Evolutionary conservation across 2,888 invertebrate genomes (phyloP).

Genomic region (Lithosia quadra): DNA sequence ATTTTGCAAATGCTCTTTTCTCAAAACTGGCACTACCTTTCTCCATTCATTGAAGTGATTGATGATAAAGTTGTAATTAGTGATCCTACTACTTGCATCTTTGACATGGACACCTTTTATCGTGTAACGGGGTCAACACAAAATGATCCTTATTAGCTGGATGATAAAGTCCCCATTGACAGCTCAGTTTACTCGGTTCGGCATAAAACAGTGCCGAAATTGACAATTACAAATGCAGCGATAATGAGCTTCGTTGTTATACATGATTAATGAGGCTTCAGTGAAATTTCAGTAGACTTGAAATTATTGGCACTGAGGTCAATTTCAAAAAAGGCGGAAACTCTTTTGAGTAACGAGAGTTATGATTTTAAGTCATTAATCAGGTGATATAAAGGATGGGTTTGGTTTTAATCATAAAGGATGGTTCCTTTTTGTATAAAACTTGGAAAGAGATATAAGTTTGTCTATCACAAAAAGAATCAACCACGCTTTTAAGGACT

Average conservation of each 20-base stretch:
- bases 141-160: constrained; percentile 59
- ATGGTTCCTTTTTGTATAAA: background rate
- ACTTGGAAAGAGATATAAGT: background rate
- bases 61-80: constrained; percentile 79
- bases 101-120: constrained; percentile 58
- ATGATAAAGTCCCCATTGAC: constrained; percentile 55
- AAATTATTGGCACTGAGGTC: constrained; percentile 48
- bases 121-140: constrained; percentile 47
- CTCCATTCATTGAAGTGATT: constrained; percentile 69
- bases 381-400: constrained; percentile 31
- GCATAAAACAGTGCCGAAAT: constrained; percentile 68
- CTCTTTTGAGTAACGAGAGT: constrained; percentile 44
- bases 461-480: background rate
- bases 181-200: constrained; percentile 51
- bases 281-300: constrained; percentile 64
- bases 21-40: constrained; percentile 51
- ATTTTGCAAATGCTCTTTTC: constrained; percentile 31
- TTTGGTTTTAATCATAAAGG: constrained; percentile 29
- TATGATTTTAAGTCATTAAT: constrained; percentile 52
- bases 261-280: constrained; percentile 76
- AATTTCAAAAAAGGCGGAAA: constrained; percentile 35
- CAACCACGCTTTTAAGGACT: background rate
- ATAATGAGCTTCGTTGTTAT: constrained; percentile 81
- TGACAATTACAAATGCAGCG: constrained; percentile 82
- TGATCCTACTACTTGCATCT: constrained; percentile 64